A percentile compares a stretch with the other conserved stretches of the same genome.
Evolutionary conservation across 2,888 invertebrate genomes (phyloP).

Genomic region (Lasioglossum oenotherae): DNA sequence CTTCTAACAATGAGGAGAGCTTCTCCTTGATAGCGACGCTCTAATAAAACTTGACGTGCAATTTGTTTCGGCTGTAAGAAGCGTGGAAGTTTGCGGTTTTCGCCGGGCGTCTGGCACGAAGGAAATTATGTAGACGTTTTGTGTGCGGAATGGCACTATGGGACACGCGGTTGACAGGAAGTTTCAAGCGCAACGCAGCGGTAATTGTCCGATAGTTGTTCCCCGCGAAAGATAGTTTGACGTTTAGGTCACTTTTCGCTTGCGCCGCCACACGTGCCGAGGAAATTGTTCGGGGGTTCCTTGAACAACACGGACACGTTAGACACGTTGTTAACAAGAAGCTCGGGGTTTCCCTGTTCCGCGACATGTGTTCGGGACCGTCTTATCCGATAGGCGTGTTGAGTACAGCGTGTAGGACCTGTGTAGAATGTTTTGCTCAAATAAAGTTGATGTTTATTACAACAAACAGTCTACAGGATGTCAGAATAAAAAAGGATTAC

Average conservation of each 20-base stretch:
- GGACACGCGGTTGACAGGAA: background rate
- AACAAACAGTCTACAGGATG: background rate
- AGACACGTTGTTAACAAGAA: slow-evolving; percentile 1
- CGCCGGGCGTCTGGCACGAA: background rate
- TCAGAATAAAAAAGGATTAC: background rate
- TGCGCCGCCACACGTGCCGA: background rate
- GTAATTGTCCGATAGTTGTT: background rate
- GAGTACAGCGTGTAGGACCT: background rate
- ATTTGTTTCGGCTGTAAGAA: background rate
- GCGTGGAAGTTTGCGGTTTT: background rate
- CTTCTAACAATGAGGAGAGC: background rate
- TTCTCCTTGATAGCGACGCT: background rate
- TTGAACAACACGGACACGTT: background rate
- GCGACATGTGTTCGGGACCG: background rate
- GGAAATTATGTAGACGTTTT: background rate
- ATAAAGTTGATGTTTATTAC: background rate
- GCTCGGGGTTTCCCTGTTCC: background rate
- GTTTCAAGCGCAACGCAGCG: background rate
- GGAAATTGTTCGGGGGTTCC: background rate
- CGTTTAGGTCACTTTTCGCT: background rate
- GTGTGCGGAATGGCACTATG: background rate
- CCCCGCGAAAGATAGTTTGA: background rate
- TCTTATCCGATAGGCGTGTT: background rate
- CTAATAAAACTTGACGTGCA: background rate
- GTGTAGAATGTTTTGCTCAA: background rate